Evolutionary conservation across 2,113 vertebrate genomes (phyloP).

Genomic region (Seriola rivoliana): DNA sequence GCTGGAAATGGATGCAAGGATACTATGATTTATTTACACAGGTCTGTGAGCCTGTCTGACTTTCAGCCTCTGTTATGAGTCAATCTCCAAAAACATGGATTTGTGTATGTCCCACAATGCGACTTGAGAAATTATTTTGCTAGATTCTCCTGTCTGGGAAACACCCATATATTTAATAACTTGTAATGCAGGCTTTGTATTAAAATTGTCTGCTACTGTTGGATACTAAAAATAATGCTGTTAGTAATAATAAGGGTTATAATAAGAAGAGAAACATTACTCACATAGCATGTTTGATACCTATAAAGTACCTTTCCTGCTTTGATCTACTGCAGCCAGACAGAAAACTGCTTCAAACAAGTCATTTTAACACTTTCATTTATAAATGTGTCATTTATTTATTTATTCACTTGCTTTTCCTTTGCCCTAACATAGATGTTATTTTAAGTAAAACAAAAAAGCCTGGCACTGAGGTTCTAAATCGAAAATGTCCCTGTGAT

Average conservation of each 20-base stretch:
- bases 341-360: neutral
- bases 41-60: neutral
- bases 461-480: neutral
- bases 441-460: neutral
- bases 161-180: neutral
- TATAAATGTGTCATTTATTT: constrained; percentile 13
- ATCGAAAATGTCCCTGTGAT: neutral
- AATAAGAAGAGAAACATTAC: neutral
- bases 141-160: neutral
- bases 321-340: neutral
- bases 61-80: neutral
- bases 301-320: too few relatives aligned
- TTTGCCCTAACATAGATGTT: neutral
- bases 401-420: constrained; percentile 15
- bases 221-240: neutral
- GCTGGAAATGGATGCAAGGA: neutral
- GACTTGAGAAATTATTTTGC: neutral
- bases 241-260: neutral
- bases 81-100: neutral
- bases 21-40: constrained; percentile 39
- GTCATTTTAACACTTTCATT: neutral
- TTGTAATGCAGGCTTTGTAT: neutral
- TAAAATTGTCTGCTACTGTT: neutral
- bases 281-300: too few relatives aligned
- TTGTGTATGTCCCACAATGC: neutral